phyloP scores from a whole-genome alignment of 2,113 vertebrate genomes.

The Corythornis cristatus region DNA sequence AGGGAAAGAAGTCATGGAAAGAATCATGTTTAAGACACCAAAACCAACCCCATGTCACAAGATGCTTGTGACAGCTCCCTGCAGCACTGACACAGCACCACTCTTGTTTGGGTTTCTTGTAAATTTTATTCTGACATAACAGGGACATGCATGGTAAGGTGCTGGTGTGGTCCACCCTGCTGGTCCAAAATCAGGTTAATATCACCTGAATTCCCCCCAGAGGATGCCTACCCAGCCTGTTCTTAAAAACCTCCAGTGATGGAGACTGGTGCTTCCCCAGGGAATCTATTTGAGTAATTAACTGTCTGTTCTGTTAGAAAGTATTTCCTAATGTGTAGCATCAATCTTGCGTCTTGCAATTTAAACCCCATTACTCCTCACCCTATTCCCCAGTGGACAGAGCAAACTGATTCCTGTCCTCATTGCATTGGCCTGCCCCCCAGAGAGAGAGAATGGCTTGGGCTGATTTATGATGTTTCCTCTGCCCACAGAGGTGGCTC shows the following conservation, averaged over 20 bases:
- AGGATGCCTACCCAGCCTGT: background rate
- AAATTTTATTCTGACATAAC: background rate
- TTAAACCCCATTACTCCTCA: background rate
- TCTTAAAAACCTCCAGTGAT: background rate
- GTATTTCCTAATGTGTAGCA: background rate
- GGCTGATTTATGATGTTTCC: background rate
- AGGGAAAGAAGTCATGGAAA: background rate
- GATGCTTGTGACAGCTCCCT: accelerated
- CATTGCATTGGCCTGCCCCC: accelerated
- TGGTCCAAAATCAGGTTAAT: background rate
- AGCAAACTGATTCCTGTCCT: background rate
- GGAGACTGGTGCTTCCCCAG: background rate
- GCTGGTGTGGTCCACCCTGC: background rate
- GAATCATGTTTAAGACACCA: background rate
- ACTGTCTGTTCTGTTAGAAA: slow-evolving; percentile 15
- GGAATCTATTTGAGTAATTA: slow-evolving; percentile 43
- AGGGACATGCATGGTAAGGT: background rate
- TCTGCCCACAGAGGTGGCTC: accelerated
- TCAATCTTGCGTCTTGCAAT: background rate
- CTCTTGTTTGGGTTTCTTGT: accelerated
- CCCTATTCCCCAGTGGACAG: background rate
- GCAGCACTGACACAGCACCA: accelerated
- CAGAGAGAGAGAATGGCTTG: background rate
- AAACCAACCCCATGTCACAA: background rate
- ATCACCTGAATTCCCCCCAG: background rate